Evolutionary conservation across 2,888 invertebrate genomes (phyloP).

Genomic region (Platypus cylindrus): DNA sequence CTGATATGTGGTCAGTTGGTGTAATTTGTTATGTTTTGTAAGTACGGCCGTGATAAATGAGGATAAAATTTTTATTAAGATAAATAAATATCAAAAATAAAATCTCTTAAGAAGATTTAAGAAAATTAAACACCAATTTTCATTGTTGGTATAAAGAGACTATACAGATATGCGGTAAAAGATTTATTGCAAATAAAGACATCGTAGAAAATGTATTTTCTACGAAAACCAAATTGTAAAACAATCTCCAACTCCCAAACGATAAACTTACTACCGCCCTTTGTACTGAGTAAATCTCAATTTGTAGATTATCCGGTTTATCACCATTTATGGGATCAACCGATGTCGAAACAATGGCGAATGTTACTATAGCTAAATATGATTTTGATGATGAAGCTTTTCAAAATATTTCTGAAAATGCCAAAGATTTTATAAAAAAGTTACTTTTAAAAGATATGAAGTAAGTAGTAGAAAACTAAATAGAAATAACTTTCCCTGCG

Average conservation of each 20-base stretch:
- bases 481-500: neutral
- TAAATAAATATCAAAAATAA: too few species aligned
- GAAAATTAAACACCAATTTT: too few species aligned
- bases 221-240: too few species aligned
- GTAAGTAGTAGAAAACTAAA: slow-evolving; percentile 43
- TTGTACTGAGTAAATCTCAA: too few species aligned
- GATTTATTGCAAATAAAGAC: too few species aligned
- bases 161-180: too few species aligned
- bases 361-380: slow-evolving; percentile 92
- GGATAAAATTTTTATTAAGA: too few species aligned
- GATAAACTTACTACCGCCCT: too few species aligned
- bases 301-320: slow-evolving; percentile 72
- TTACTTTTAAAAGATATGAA: slow-evolving; percentile 83
- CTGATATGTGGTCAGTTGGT: slow-evolving; percentile 99
- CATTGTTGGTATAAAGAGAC: too few species aligned
- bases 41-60: slow-evolving; percentile 47
- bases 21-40: slow-evolving; percentile 97
- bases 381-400: slow-evolving; percentile 98
- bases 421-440: slow-evolving; percentile 90
- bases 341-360: slow-evolving; percentile 97
- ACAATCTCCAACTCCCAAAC: too few species aligned
- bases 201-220: too few species aligned
- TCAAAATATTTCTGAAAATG: slow-evolving; percentile 84
- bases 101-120: too few species aligned
- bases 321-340: slow-evolving; percentile 98